These are phyloP conservation scores for Xenopus borealis DNA, from an alignment of 2,113 vertebrate genomes.

Conservation along the genomic window DNA sequence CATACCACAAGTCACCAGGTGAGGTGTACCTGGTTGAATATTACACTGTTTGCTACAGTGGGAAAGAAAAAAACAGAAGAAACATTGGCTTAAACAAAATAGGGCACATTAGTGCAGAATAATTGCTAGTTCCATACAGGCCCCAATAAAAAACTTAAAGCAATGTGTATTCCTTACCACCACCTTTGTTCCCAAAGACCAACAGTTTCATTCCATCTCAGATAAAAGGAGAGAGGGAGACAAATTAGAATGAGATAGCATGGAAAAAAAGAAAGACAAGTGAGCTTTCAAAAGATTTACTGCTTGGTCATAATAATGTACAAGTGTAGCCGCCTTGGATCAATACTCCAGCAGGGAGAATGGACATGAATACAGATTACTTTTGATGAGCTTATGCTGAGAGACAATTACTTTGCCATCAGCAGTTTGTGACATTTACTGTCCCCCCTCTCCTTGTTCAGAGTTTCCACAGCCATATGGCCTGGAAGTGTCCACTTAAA, in stretches of 20 bases:
- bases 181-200: too few relatives aligned
- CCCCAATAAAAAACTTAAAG: too few relatives aligned
- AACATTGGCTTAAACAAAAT: too few relatives aligned
- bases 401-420: conserved; percentile 21
- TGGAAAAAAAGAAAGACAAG: neutral
- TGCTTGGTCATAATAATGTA: conserved; percentile 21
- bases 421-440: neutral
- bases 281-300: conserved; percentile 3
- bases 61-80: too few relatives aligned
- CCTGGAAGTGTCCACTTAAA: too few relatives aligned
- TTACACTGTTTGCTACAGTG: too few relatives aligned
- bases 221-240: neutral
- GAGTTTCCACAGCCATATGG: neutral
- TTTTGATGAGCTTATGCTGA: conserved; percentile 9
- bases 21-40: too few relatives aligned
- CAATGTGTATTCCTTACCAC: too few relatives aligned
- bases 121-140: too few relatives aligned
- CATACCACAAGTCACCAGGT: too few relatives aligned
- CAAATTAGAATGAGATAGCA: neutral
- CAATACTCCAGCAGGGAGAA: conserved; percentile 19
- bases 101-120: too few relatives aligned
- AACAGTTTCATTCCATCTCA: neutral
- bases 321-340: conserved; percentile 13
- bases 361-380: conserved; percentile 24
- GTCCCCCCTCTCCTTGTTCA: neutral